Conservation (phyloP, 2,888 invertebrate species). For the Ennomos fuscantarius region DNA sequence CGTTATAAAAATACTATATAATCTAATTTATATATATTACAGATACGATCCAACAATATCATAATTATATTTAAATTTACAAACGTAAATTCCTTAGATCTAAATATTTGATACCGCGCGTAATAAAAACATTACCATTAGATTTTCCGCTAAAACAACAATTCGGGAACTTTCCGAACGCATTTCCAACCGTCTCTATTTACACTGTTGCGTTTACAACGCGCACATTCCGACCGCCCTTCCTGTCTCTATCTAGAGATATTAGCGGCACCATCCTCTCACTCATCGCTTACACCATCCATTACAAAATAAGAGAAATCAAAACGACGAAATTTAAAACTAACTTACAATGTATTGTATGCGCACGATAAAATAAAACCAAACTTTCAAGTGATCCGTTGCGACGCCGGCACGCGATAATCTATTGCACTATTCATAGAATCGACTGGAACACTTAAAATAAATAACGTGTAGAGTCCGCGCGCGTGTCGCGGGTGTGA, state of each 20-base stretch:
- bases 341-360: conserved; percentile 6
- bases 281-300: conserved; percentile 4
- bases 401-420: conserved; percentile 45
- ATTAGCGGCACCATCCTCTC: conserved; percentile 46
- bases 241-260: conserved; percentile 33
- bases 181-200: conserved; percentile 47
- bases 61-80: conserved; percentile 79
- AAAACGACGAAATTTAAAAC: conserved; percentile 12
- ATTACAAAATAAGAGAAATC: conserved; percentile 20
- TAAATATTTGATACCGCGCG: conserved; percentile 60
- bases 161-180: conserved; percentile 35
- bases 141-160: conserved; percentile 47
- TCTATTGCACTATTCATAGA: conserved; percentile 60
- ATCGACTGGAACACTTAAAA: conserved; percentile 23
- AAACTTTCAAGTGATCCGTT: conserved; percentile 25
- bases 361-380: conserved; percentile 29
- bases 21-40: conserved; percentile 76
- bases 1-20: conserved; percentile 75
- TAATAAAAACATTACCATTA: conserved; percentile 47
- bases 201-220: conserved; percentile 63
- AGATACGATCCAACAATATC: conserved; percentile 78
- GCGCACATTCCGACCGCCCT: conserved; percentile 37
- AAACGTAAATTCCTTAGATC: conserved; percentile 69
- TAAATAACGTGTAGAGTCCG: conserved; percentile 28
- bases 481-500: conserved; percentile 1